phyloP scores from a whole-genome alignment of 2,797 vertebrate genomes.

The Coranthus polyacanthus region DNA sequence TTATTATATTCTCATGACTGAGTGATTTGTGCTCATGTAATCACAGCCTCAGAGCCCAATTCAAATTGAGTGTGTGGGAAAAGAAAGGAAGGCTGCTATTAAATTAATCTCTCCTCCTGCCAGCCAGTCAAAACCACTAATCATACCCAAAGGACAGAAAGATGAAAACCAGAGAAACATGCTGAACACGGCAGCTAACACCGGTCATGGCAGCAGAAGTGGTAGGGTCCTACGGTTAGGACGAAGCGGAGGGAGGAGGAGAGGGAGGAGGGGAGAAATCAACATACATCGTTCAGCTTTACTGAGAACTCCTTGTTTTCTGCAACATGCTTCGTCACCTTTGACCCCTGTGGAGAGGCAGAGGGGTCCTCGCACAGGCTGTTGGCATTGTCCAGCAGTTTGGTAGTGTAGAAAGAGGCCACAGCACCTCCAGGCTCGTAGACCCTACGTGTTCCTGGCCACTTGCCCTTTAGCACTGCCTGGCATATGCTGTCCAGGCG shows the following conservation, averaged over 20 bases:
- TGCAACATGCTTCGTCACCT: slow-evolving; percentile 99
- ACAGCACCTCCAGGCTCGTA: slow-evolving; percentile 92
- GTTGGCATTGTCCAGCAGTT: slow-evolving; percentile 93
- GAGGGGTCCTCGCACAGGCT: slow-evolving; percentile 91
- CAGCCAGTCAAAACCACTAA: slow-evolving; percentile 75
- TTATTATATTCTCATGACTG: slow-evolving; percentile 76
- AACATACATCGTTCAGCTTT: slow-evolving; percentile 99
- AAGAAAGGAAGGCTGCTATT: slow-evolving; percentile 72
- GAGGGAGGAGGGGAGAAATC: slow-evolving; percentile 89
- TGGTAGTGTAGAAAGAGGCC: slow-evolving; percentile 98
- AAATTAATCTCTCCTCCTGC: slow-evolving; percentile 75
- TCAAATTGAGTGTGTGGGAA: slow-evolving; percentile 78
- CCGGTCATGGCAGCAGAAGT: slow-evolving; percentile 70
- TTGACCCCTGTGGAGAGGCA: slow-evolving; percentile 96
- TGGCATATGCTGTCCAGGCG: slow-evolving; percentile 98
- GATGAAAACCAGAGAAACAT: slow-evolving; percentile 81
- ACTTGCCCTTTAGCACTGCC: slow-evolving; percentile 97
- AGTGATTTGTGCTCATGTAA: slow-evolving; percentile 75
- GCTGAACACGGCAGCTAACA: slow-evolving; percentile 78
- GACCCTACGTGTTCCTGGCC: slow-evolving; percentile 91
- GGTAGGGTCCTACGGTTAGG: slow-evolving; percentile 75
- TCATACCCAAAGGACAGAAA: slow-evolving; percentile 75
- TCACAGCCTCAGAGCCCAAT: slow-evolving; percentile 72
- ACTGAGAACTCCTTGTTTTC: slow-evolving; percentile 99
- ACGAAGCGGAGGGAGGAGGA: slow-evolving; percentile 71